Evolutionary conservation across 1,140 invertebrate genomes (phyloP).

Genomic region (Goniozus legneri): DNA sequence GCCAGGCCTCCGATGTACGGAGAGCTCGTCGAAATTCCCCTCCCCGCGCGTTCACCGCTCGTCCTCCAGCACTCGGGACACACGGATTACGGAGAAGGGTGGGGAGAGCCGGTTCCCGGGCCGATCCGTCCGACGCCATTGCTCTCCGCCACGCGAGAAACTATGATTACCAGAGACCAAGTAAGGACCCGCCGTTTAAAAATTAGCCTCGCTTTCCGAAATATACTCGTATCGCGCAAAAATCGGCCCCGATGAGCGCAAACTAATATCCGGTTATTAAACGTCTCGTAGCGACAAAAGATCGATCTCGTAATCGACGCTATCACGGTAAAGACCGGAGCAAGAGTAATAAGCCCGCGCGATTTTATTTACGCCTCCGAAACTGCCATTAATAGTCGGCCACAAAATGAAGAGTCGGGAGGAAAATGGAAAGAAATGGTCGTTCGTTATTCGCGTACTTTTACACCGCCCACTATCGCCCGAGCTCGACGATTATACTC

Average conservation of each 20-base stretch:
- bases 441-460: slow-evolving; percentile 16
- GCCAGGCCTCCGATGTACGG: too few relatives aligned
- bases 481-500: slow-evolving; percentile 35
- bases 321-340: too few relatives aligned
- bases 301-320: too few relatives aligned
- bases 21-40: too few relatives aligned
- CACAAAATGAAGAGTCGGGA: background rate
- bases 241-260: too few relatives aligned
- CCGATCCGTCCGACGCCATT: slow-evolving; percentile 48
- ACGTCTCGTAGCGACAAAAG: too few relatives aligned
- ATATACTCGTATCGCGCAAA: background rate
- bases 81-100: slow-evolving; percentile 13
- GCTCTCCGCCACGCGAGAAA: slow-evolving; percentile 38
- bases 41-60: background rate
- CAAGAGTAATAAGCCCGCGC: background rate
- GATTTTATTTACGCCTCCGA: background rate
- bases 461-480: slow-evolving; percentile 11
- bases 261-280: slow-evolving; percentile 10
- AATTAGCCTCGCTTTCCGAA: background rate
- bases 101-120: slow-evolving; percentile 51
- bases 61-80: background rate
- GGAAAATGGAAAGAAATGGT: slow-evolving; percentile 8
- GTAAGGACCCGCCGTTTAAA: background rate
- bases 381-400: slow-evolving; percentile 7
- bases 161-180: slow-evolving; percentile 41